These are phyloP conservation scores for Diarsia brunnea DNA, from an alignment of 2,888 invertebrate species.

Conservation along the genomic window DNA sequence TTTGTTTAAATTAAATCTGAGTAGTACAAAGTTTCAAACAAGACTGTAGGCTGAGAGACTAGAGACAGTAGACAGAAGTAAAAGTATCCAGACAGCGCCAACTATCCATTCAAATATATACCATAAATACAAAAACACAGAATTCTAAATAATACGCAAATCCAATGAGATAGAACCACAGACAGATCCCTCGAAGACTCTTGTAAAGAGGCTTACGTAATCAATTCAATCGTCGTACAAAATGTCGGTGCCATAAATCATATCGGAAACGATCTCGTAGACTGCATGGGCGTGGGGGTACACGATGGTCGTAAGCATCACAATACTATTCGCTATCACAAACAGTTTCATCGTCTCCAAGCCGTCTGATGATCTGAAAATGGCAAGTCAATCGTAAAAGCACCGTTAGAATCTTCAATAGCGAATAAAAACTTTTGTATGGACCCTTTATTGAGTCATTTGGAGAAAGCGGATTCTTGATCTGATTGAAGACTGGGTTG, in stretches of 20 bases:
- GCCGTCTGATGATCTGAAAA: constrained; percentile 91
- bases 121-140: constrained; percentile 26
- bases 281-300: constrained; percentile 93
- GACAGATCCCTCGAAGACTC: not conserved
- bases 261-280: constrained; percentile 88
- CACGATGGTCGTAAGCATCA: constrained; percentile 93
- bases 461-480: constrained; percentile 47
- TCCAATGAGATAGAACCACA: constrained; percentile 3
- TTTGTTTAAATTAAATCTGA: constrained; percentile 29
- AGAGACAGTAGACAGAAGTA: not conserved
- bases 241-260: constrained; percentile 83
- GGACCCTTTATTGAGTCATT: constrained; percentile 51
- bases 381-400: constrained; percentile 48
- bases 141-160: constrained; percentile 20
- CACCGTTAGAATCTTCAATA: constrained; percentile 43
- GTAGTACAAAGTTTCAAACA: not conserved
- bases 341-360: constrained; percentile 95
- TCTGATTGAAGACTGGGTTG: constrained; percentile 48
- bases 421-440: constrained; percentile 56
- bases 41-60: not conserved
- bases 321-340: constrained; percentile 94
- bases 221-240: constrained; percentile 62
- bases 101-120: constrained; percentile 31
- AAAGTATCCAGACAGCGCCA: not conserved
- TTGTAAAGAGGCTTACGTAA: constrained; percentile 35